These are phyloP conservation scores for Saxidomus purpurata DNA, from an alignment of 1,140 invertebrate genomes.

Conservation along the genomic window DNA sequence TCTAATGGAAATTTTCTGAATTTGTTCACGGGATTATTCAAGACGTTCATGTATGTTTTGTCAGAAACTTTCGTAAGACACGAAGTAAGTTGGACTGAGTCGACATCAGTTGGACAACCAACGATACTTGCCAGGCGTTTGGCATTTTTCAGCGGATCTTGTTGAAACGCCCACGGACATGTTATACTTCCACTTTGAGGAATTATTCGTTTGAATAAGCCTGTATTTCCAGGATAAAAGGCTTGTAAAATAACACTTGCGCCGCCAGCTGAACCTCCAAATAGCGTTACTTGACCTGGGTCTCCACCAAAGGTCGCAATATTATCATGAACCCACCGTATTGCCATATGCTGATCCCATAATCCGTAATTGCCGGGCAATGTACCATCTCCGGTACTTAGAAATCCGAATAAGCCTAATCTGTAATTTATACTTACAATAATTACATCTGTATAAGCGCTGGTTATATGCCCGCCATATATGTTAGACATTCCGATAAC, in stretches of 20 bases:
- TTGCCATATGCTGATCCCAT: constrained; percentile 90
- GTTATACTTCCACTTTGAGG: constrained; percentile 66
- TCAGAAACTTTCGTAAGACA: neutral
- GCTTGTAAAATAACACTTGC: constrained; percentile 90
- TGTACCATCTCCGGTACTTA: constrained; percentile 54
- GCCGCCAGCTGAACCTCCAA: constrained; percentile 90
- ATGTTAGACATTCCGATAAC: constrained; percentile 95
- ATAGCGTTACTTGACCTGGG: constrained; percentile 89
- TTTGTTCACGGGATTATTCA: neutral
- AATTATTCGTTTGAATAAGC: constrained; percentile 69
- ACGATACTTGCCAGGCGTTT: neutral
- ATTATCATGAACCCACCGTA: constrained; percentile 91
- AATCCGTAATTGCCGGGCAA: constrained; percentile 90
- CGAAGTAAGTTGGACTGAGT: neutral
- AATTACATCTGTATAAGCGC: constrained; percentile 92
- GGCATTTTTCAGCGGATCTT: constrained; percentile 30
- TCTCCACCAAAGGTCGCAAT: constrained; percentile 92
- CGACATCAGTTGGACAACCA: neutral
- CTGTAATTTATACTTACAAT: constrained; percentile 92
- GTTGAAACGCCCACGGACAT: constrained; percentile 29
- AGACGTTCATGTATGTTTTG: neutral
- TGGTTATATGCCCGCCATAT: constrained; percentile 93
- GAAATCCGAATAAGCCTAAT: constrained; percentile 92
- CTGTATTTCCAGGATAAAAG: constrained; percentile 67
- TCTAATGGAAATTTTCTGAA: constrained; percentile 35